Percentiles rank a stretch among this genome's conserved stretches.
phyloP scores from a whole-genome alignment of 2,888 invertebrate genomes.

The Dryocosmus kuriphilus region DNA sequence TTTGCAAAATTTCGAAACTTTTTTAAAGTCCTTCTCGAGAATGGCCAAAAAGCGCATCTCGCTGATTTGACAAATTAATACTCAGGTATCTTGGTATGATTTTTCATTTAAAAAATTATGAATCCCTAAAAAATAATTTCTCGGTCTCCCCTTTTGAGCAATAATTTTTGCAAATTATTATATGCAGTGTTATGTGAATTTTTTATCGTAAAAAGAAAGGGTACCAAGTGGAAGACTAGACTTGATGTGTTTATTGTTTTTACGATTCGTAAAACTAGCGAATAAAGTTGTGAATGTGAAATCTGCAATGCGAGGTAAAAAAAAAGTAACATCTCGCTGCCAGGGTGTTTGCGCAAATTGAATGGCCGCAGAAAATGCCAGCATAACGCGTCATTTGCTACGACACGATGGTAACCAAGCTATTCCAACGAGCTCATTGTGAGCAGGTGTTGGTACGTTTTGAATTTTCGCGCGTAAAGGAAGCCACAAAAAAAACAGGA shows the following conservation, averaged over 20 bases:
- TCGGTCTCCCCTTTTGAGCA: too few relatives aligned
- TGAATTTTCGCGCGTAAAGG: background rate
- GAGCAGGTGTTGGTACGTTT: background rate
- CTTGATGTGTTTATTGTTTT: background rate
- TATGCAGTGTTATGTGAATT: background rate
- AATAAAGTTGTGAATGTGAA: background rate
- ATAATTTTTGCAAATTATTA: background rate
- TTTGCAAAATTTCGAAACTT: too few relatives aligned
- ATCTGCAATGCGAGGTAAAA: background rate
- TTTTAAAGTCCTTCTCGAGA: too few relatives aligned
- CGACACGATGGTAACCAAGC: background rate
- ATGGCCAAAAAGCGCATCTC: too few relatives aligned
- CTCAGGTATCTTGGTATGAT: too few relatives aligned
- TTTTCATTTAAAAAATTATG: too few relatives aligned
- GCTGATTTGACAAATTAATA: too few relatives aligned
- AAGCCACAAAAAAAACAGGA: background rate
- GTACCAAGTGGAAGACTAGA: background rate
- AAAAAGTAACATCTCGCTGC: background rate
- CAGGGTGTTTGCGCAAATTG: background rate
- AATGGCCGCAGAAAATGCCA: background rate
- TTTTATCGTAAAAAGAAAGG: background rate
- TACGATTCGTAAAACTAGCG: background rate
- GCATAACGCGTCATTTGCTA: constrained; percentile 8
- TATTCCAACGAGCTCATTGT: background rate
- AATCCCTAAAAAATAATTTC: too few relatives aligned